These are phyloP conservation scores for Thamnophis sirtalis DNA, from an alignment of 2,113 vertebrate genomes.

Conservation along the genomic window DNA sequence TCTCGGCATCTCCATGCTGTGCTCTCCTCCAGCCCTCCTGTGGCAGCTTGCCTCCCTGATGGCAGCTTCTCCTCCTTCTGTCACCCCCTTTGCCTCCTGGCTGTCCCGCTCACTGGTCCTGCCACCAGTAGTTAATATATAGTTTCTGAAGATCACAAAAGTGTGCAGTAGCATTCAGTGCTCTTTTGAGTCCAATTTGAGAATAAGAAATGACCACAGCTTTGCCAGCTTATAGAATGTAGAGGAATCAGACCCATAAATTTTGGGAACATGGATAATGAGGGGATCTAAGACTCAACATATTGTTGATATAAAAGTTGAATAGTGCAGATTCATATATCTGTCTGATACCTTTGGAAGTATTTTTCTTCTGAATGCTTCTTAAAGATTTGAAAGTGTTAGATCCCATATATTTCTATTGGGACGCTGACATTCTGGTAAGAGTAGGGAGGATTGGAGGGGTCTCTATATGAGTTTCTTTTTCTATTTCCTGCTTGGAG, in stretches of 20 bases:
- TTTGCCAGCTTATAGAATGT: neutral
- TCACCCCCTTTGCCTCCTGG: too few species aligned
- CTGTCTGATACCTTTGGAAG: neutral
- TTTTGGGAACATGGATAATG: neutral
- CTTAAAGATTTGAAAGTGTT: neutral
- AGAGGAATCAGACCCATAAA: neutral
- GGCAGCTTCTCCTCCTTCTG: too few species aligned
- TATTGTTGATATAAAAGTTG: neutral
- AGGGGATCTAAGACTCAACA: neutral
- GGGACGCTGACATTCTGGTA: too few species aligned
- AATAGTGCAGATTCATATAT: neutral
- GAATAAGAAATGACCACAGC: neutral
- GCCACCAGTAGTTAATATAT: neutral
- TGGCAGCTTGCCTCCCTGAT: too few species aligned
- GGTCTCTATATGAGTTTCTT: too few species aligned
- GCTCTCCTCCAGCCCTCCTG: too few species aligned
- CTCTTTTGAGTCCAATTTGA: neutral
- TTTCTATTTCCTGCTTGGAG: too few species aligned
- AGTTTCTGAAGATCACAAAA: neutral
- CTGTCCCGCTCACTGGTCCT: too few species aligned
- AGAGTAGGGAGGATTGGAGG: too few species aligned
- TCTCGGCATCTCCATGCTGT: too few species aligned
- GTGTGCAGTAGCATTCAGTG: neutral
- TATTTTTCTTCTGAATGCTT: neutral
- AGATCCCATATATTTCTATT: too few species aligned